These are phyloP conservation scores for Meta bourneti DNA, from an alignment of 2,888 invertebrate species.

Conservation along the genomic window DNA sequence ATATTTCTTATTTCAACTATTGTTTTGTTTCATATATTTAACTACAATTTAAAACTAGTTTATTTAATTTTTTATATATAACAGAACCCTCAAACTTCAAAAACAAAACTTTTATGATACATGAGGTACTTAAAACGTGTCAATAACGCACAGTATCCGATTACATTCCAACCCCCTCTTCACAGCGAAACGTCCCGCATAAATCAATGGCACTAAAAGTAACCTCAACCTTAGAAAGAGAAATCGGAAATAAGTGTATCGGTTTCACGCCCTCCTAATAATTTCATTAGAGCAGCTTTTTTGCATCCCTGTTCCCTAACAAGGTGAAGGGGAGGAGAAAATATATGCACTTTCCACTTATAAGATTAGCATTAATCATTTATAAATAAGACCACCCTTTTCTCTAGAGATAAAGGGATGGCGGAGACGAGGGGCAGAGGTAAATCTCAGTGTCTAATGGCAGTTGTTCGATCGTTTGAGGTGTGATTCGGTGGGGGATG, in stretches of 20 bases:
- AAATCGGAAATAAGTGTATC: slow-evolving; percentile 1
- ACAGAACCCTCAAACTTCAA: neutral
- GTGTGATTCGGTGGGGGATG: slow-evolving; percentile 43
- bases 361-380: slow-evolving; percentile 67
- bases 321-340: neutral
- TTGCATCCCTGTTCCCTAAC: neutral
- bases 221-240: neutral
- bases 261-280: neutral
- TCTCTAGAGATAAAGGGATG: slow-evolving; percentile 5
- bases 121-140: neutral
- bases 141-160: neutral
- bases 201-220: neutral
- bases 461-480: slow-evolving; percentile 58
- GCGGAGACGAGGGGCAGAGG: neutral
- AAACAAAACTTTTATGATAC: neutral
- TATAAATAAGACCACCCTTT: slow-evolving; percentile 56
- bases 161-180: neutral
- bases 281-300: slow-evolving; percentile 8
- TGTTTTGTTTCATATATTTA: too few relatives aligned
- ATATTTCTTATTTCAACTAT: too few relatives aligned
- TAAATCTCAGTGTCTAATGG: slow-evolving; percentile 51
- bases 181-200: neutral
- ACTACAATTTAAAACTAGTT: too few relatives aligned
- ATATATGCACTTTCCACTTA: slow-evolving; percentile 46
- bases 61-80: too few relatives aligned